Evolutionary conservation across 30 jellyfish, hydroid and myxozoan genomes (phyloP), one percentile per base, ranked within the genome.

Genomic region (Rhopilema esculentum): DNA sequence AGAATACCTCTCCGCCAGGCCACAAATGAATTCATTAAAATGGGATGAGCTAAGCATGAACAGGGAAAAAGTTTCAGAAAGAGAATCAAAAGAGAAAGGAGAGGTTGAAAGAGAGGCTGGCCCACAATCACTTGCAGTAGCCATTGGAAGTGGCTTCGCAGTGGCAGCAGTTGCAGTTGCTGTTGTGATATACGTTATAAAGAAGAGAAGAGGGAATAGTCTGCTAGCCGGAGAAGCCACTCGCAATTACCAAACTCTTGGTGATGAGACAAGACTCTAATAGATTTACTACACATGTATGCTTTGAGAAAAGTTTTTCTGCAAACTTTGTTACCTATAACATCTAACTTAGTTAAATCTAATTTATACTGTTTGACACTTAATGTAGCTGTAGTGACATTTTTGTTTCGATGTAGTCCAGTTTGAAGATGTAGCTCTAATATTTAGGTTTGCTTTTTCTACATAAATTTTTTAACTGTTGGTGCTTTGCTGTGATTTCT

Each of bases 141-240:
- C 90, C 22, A 49, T 80, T 48, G 90, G 90, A 0, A 66, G 82
- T 66, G 90, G 90, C 18, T 25, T 80, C 22, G 81, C 40, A 23
- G 65, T 80, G 31, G 90, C 73, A 15, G 82, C 90, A n/a, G 23
- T 80, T 12, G 90, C 90, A 4, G 90, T 65, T 65, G 90, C 82
- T 16, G 33, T 80, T 17, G 90, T 48, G 49, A 18, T 80, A 23
- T 65, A 63, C 1, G 31, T 66, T 24, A 72, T 80, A 9, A 49
- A 29, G 18, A 65, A 53, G 73, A 80, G 40, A 61, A 53, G 25
- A 27, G 27, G 19, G 20, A 33, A 4, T 17, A 78, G 65, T 6
- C 64, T 40, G 27, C 1, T 78, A 23, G 88, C 25, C 12, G 52
- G 68, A 50, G 88, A 27, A 1, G 23, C n/a, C 0, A 8, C 40